Percentiles rank a stretch among this genome's conserved stretches.
Conservation (phyloP, 2,888 invertebrate genomes). For the Ochropleura leucogaster region DNA sequence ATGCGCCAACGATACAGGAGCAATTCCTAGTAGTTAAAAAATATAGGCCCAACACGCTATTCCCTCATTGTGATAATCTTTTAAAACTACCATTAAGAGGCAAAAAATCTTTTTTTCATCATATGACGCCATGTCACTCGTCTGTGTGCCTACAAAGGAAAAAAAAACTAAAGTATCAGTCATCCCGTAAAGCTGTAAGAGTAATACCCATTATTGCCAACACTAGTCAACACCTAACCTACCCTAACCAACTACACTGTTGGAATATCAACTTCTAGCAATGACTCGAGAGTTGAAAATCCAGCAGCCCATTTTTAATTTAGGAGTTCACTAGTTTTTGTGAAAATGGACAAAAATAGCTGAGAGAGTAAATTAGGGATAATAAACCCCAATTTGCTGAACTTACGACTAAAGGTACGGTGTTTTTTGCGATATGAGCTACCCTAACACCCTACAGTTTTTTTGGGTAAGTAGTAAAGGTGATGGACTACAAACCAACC, state of each 20-base stretch:
- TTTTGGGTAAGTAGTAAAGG: slow-evolving; percentile 15
- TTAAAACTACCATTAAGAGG: not conserved
- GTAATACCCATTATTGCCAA: slow-evolving; percentile 1
- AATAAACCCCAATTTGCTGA: slow-evolving; percentile 39
- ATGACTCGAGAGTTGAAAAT: not conserved
- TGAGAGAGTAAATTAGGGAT: slow-evolving; percentile 41
- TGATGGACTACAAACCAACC: slow-evolving; percentile 7
- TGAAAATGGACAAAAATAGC: slow-evolving; percentile 6
- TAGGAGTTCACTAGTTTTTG: not conserved
- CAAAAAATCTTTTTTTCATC: not conserved
- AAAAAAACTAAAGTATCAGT: slow-evolving; percentile 35
- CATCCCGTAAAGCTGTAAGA: slow-evolving; percentile 22
- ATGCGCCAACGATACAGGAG: too few species aligned
- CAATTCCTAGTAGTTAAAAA: too few species aligned
- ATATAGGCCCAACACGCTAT: not conserved
- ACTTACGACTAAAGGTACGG: slow-evolving; percentile 13
- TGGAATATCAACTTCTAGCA: not conserved
- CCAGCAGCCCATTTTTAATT: not conserved
- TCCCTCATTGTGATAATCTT: not conserved
- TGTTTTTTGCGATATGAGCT: slow-evolving; percentile 39
- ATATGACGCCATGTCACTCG: not conserved
- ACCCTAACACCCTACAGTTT: slow-evolving; percentile 1
- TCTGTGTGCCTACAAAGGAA: not conserved
- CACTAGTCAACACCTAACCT: too few species aligned
- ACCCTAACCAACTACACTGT: not conserved